Evolutionary conservation across 2,888 invertebrate species (phyloP), one percentile per base, ranked within the genome.

Genomic region (Ommatoiulus sabulosus): DNA sequence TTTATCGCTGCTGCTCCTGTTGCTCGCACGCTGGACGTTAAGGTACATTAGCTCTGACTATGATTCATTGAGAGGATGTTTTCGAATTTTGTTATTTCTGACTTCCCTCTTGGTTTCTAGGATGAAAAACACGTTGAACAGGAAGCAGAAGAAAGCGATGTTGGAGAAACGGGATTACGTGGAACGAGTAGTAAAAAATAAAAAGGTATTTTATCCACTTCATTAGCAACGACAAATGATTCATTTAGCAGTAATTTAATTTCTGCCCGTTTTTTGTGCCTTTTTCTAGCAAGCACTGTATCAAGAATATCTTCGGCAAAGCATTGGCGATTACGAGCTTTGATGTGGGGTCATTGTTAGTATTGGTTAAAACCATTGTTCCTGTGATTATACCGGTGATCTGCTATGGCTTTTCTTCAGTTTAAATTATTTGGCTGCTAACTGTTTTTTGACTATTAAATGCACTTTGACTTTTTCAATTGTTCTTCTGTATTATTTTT

Each of bases 261-360:
- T 0, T 48, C 48, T 80, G 48, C 84, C 46, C 24, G 88, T 88
- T 88, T 88, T 43, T 52, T 44, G 15, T 35, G 89, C 88, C 87
- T 92, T 92, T 43, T n/a, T n/a, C n/a, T 92, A 93, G 93, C 92
- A 93, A 92, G 92, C 91, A 17, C 91, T 94, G 44, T 94, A 94
- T 90, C 91, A 92, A 88, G 93, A 94, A 89, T 94, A 94, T 90
- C 91, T 94, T 89, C 92, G 93, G 89, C 93, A 94, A 90, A 93
- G 93, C 91, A 93, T 93, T 35, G 93, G 92, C n/a, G 93, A 93
- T 44, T 93, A 93, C 90, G 93, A 94, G 91, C 91, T 93, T 44
- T 84, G 84, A 84, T 57, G 57, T 52, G 48, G n/a, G n/a, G n/a
- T n/a, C n/a, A n/a, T n/a, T n/a, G n/a, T n/a, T n/a, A n/a, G n/a